Percentiles rank a stretch among this genome's conserved stretches.
Evolutionary conservation across 2,888 invertebrate species (phyloP).

Genomic region (Ichneumoninae sp.): DNA sequence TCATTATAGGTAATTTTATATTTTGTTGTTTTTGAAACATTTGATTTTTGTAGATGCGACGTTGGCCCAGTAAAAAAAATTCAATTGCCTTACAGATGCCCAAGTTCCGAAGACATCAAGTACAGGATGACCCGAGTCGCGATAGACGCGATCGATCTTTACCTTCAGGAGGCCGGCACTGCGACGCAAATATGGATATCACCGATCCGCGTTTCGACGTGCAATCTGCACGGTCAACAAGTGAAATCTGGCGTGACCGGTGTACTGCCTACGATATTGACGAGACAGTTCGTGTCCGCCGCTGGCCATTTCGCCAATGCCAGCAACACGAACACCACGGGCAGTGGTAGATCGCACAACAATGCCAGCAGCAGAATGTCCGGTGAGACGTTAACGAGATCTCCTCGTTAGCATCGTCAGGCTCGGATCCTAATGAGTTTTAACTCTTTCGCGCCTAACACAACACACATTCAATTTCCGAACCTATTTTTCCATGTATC

Average conservation of each 20-base stretch:
- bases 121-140: constrained; percentile 96
- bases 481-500: background rate
- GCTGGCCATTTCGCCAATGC: constrained; percentile 85
- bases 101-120: constrained; percentile 87
- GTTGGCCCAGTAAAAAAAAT: background rate
- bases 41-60: background rate
- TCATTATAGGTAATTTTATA: constrained; percentile 86
- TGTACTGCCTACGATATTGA: constrained; percentile 90
- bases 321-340: constrained; percentile 89
- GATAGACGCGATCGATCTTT: constrained; percentile 95
- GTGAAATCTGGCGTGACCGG: constrained; percentile 96
- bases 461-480: background rate
- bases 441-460: background rate
- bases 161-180: constrained; percentile 95
- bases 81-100: constrained; percentile 74
- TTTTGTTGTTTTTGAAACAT: background rate
- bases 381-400: constrained; percentile 69
- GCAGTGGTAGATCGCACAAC: constrained; percentile 86
- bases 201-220: constrained; percentile 94
- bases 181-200: constrained; percentile 95
- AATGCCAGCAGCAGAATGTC: constrained; percentile 85
- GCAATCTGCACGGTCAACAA: constrained; percentile 97
- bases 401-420: constrained; percentile 14
- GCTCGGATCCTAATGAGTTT: background rate
- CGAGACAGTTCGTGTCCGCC: constrained; percentile 89